Evolutionary conservation across 1,140 invertebrate genomes (phyloP).

Genomic region (Popillia japonica): DNA sequence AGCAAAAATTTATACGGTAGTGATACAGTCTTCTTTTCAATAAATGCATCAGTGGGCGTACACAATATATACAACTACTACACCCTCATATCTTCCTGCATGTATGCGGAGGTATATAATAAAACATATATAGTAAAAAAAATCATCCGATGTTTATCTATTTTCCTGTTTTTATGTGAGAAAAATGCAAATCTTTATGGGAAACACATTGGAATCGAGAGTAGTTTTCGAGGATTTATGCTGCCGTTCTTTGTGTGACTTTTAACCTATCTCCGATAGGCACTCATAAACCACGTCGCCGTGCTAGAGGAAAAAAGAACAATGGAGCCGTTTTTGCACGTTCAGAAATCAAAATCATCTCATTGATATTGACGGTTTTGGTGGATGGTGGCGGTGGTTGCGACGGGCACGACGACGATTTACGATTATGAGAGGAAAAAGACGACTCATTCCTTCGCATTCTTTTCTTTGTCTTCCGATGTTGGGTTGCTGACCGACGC

Average conservation of each 20-base stretch:
- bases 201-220: conserved; percentile 14
- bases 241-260: conserved; percentile 8
- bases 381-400: background rate
- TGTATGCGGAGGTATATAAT: background rate
- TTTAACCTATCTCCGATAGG: conserved; percentile 7
- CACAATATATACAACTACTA: background rate
- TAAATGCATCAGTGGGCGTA: conserved; percentile 28
- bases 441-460: background rate
- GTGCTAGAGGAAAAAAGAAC: background rate
- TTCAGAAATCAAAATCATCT: conserved; percentile 23
- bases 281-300: conserved; percentile 9
- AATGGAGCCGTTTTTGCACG: background rate
- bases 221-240: conserved; percentile 5
- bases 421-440: conserved; percentile 16
- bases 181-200: conserved; percentile 27
- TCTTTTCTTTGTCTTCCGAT: background rate
- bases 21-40: conserved; percentile 13
- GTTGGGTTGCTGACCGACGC: conserved; percentile 24
- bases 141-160: conserved; percentile 21
- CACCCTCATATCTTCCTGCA: background rate
- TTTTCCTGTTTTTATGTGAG: conserved; percentile 35
- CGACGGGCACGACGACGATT: background rate
- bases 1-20: background rate
- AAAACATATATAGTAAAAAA: background rate
- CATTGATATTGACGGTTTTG: conserved; percentile 23